Evolutionary conservation across 2,888 invertebrate genomes (phyloP).

Genomic region (Artemia sinica): DNA sequence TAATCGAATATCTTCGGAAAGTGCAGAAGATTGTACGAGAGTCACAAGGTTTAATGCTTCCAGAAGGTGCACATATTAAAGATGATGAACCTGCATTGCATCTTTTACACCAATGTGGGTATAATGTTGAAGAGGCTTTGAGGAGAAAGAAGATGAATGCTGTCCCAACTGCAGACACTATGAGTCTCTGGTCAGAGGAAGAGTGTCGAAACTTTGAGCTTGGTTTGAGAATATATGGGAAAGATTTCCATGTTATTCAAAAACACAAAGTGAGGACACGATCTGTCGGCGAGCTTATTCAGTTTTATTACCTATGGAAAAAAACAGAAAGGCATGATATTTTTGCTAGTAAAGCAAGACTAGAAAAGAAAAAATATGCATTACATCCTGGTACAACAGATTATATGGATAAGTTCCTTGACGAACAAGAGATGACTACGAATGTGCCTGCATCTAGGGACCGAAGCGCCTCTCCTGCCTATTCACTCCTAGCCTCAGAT

Average conservation of each 20-base stretch:
- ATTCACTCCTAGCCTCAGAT: slow-evolving; percentile 9
- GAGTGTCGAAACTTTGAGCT: slow-evolving; percentile 93
- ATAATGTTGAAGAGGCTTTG: slow-evolving; percentile 82
- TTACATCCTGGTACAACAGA: slow-evolving; percentile 83
- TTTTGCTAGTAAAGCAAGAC: slow-evolving; percentile 61
- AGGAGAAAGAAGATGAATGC: slow-evolving; percentile 56
- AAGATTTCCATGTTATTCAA: slow-evolving; percentile 86
- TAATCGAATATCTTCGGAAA: slow-evolving; percentile 53
- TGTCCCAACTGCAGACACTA: slow-evolving; percentile 45
- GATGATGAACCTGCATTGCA: slow-evolving; percentile 65
- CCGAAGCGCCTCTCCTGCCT: slow-evolving; percentile 10
- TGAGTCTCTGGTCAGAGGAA: slow-evolving; percentile 87
- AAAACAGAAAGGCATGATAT: slow-evolving; percentile 91
- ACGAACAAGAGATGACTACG: slow-evolving; percentile 44
- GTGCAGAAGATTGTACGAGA: slow-evolving; percentile 18
- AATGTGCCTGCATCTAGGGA: slow-evolving; percentile 13
- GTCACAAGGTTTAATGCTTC: slow-evolving; percentile 26
- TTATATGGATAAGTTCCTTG: slow-evolving; percentile 79
- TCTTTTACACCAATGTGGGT: slow-evolving; percentile 76
- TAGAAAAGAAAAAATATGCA: slow-evolving; percentile 82
- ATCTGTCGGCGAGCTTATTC: slow-evolving; percentile 87
- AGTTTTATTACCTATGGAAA: slow-evolving; percentile 85
- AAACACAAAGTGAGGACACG: slow-evolving; percentile 81
- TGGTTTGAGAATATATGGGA: slow-evolving; percentile 78
- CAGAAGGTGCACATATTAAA: slow-evolving; percentile 52